A percentile compares a stretch with the other conserved stretches of the same genome.
These are phyloP conservation scores for Ceyx cyanopectus DNA, from an alignment of 2,113 vertebrate species.

Conservation along the genomic window DNA sequence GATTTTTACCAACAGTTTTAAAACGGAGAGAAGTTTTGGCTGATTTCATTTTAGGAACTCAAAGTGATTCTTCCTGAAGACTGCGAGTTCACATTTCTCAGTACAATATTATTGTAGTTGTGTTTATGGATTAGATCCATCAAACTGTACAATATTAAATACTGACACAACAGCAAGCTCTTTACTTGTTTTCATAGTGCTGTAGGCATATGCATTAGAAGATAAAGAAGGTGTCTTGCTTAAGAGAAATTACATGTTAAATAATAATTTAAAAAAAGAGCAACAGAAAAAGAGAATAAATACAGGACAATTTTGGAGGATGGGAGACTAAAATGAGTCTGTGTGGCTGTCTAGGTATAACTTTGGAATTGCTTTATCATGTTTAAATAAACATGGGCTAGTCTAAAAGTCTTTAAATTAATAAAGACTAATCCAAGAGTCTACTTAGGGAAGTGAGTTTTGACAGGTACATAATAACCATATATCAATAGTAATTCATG, in stretches of 20 bases:
- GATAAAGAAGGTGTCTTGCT: neutral
- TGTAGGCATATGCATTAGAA: neutral
- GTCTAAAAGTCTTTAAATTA: neutral
- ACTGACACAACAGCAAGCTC: neutral
- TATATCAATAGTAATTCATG: neutral
- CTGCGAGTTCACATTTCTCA: neutral
- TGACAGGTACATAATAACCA: neutral
- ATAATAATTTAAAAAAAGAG: neutral
- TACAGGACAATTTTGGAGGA: neutral
- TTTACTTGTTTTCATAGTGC: neutral
- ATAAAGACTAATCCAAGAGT: neutral
- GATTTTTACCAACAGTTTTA: neutral
- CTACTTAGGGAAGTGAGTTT: neutral
- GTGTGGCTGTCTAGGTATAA: neutral
- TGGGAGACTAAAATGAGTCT: neutral
- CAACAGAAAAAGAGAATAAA: neutral
- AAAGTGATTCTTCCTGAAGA: neutral
- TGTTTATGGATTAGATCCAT: neutral
- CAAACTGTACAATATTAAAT: neutral
- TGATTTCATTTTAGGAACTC: neutral
- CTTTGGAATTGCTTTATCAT: neutral
- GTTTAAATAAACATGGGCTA: neutral
- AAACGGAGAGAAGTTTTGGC: neutral
- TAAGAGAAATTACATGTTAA: neutral
- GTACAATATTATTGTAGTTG: neutral